phyloP scores from a whole-genome alignment of 2,797 vertebrate species.

The Syndactyla subalaris region DNA sequence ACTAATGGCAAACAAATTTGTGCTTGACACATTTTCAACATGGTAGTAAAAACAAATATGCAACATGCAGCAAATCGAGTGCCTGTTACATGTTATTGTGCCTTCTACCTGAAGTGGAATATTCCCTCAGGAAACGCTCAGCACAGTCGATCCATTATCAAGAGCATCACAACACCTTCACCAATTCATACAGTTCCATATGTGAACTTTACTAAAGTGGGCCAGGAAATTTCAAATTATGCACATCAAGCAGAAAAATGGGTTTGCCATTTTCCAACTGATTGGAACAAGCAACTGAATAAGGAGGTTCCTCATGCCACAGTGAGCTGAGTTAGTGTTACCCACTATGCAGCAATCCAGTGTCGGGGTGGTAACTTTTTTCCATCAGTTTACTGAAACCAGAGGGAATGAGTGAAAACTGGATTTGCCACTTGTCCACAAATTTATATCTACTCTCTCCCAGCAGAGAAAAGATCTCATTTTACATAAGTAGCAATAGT shows the following conservation, averaged over 20 bases:
- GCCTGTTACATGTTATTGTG: not conserved
- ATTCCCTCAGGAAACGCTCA: not conserved
- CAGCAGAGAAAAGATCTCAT: not conserved
- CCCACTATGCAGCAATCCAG: not conserved
- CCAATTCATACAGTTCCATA: rapidly evolving
- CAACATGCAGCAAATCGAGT: not conserved
- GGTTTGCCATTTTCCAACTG: not conserved
- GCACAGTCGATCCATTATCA: not conserved
- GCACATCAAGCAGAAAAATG: not conserved
- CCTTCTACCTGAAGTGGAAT: not conserved
- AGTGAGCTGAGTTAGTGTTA: not conserved
- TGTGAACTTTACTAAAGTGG: not conserved
- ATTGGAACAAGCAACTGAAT: not conserved
- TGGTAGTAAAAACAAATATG: not conserved
- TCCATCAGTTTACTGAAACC: not conserved
- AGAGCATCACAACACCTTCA: not conserved
- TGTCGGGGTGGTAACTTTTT: not conserved
- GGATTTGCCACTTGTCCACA: not conserved
- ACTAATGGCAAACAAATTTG: not conserved
- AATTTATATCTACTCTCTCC: not conserved
- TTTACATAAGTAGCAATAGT: not conserved
- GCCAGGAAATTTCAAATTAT: not conserved
- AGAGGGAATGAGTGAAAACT: not conserved
- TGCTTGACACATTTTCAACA: not conserved
- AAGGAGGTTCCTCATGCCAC: not conserved